phyloP scores from a whole-genome alignment of 2,797 vertebrate genomes.

The Acanthopagrus latus region DNA sequence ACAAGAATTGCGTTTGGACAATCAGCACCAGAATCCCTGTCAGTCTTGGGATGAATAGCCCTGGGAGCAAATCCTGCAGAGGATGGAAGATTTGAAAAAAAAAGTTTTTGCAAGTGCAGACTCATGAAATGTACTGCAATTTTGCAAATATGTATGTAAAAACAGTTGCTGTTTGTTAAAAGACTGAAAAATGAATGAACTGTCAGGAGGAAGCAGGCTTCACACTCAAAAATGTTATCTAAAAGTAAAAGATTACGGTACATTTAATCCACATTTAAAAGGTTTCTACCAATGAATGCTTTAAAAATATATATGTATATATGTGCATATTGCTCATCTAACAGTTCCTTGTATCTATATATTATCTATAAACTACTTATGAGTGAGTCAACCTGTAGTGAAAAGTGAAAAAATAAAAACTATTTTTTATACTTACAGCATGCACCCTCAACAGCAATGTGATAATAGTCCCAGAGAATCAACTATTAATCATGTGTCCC shows the following conservation, averaged over 20 bases:
- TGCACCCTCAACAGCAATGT: slow-evolving; percentile 23
- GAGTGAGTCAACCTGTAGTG: neutral
- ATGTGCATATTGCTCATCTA: neutral
- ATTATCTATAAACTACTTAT: neutral
- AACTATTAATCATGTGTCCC: slow-evolving; percentile 13
- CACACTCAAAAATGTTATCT: neutral
- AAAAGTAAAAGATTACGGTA: neutral
- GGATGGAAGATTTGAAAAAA: neutral
- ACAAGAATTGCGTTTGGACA: slow-evolving; percentile 98
- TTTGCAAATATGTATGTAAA: neutral
- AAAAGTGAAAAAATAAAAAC: slow-evolving; percentile 30
- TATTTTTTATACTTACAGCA: slow-evolving; percentile 74
- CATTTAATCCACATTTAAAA: neutral
- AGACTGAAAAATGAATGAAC: neutral
- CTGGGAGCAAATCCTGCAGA: slow-evolving; percentile 39
- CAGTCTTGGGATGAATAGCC: slow-evolving; percentile 19
- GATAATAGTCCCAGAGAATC: slow-evolving; percentile 56
- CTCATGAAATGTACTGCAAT: neutral
- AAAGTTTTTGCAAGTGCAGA: neutral
- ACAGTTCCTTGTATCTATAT: neutral
- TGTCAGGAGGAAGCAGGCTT: slow-evolving; percentile 1
- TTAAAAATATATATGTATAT: neutral
- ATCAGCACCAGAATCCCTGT: slow-evolving; percentile 87
- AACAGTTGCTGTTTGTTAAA: neutral
- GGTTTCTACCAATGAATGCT: neutral